Base-by-base conservation (phyloP, 2,113 vertebrate species). In the Nansenia antarctica region DNA sequence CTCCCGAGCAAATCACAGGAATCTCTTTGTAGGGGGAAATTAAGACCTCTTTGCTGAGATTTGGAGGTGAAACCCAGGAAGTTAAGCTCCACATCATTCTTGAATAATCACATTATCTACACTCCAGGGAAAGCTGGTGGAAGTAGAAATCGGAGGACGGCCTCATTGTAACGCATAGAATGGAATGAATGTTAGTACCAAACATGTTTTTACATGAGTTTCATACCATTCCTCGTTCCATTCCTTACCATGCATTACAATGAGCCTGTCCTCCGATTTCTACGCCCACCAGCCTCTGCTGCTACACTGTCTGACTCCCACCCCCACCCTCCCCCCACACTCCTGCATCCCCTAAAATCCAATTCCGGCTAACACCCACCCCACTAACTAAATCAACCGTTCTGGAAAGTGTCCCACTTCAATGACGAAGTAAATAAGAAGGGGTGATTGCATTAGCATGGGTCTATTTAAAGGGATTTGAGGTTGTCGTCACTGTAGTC, bases 11-110 rank as follows among this genome's bases (percentile, higher is more conserved):
- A 85, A 84, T 90, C 80, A 75, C 37, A 22, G 61, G 55, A 31
- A 83, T 85, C 70, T 86, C 76, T 84, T 87, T 81, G 82, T 82
- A 75, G 61, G 45, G 12, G n/a, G n/a, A 79, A 77, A 84, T 87
- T 67, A 83, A 71, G 22, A 61, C 77, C 37, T 67, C 69, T 72
- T 72, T 67, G 61, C 72, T 74, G 65, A 26, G 71, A 65, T 37
- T 74, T 76, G 70, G 71, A 78, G 65, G 64, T 34, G n/a, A 55
- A 76, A 69, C 81, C 74, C 78, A 70, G 73, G 52, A 76, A 76
- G 73, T 80, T 81, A 82, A 73, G 70, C 31, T 54, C 47, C 45
- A 55, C 69, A 75, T 83, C 80, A 81, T 83, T 83, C 70, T 72
- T 5, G 22, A 73, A 67, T 81, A 88, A 88, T 90, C 76, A 74